Conservation (phyloP, 2,113 vertebrate genomes). For the Plectropomus leopardus region DNA sequence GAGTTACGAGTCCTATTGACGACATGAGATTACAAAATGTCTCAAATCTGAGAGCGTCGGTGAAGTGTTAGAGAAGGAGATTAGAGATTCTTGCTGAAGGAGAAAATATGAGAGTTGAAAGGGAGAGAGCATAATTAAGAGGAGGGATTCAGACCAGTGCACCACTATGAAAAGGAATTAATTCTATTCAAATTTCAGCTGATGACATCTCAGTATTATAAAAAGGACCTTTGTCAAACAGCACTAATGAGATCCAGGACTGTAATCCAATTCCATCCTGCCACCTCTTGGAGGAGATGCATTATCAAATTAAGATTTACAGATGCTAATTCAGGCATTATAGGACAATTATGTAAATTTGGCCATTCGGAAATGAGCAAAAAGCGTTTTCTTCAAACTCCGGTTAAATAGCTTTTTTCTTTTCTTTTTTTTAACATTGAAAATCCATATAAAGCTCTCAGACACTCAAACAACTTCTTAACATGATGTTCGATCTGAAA, state of each 20-base stretch:
- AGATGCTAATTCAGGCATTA: constrained; percentile 83
- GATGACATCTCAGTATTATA: constrained; percentile 79
- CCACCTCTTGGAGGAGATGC: constrained; percentile 76
- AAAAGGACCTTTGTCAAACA: constrained; percentile 84
- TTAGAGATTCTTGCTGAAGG: constrained; percentile 60
- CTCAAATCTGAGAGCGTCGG: constrained; percentile 31
- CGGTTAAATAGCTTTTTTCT: constrained; percentile 66
- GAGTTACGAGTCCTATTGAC: constrained; percentile 29
- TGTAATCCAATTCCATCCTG: constrained; percentile 80
- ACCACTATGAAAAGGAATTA: constrained; percentile 74
- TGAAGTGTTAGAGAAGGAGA: constrained; percentile 54
- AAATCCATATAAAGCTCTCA: constrained; percentile 64
- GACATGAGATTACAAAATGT: constrained; percentile 40
- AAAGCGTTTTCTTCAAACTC: constrained; percentile 69
- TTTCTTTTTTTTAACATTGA: constrained; percentile 56
- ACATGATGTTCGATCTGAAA: constrained; percentile 35
- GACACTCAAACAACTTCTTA: constrained; percentile 59
- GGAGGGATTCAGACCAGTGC: constrained; percentile 69
- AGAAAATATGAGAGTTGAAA: constrained; percentile 66
- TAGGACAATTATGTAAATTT: constrained; percentile 82
- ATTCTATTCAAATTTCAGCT: constrained; percentile 78
- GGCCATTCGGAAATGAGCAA: constrained; percentile 66
- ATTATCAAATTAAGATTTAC: constrained; percentile 86
- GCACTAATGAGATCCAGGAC: constrained; percentile 80
- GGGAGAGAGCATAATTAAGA: constrained; percentile 63